These are phyloP conservation scores for Zoanthus gigantus DNA, from an alignment of 92 coral and sea anemone species.

Conservation along the genomic window DNA sequence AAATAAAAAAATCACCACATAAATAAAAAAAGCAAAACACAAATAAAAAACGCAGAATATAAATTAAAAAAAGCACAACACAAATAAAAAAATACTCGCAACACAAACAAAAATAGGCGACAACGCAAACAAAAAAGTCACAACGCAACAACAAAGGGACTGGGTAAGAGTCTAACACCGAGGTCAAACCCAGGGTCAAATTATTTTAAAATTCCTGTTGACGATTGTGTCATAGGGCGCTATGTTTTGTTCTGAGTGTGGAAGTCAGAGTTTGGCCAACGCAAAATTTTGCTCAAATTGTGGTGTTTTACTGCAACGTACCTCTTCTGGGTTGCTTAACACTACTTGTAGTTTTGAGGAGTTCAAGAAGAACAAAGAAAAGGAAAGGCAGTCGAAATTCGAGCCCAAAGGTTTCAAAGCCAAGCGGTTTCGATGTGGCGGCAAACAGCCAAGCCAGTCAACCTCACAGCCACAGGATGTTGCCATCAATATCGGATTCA, in stretches of 20 bases:
- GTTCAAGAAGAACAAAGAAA: constrained; percentile 61
- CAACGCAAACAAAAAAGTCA: too few relatives aligned
- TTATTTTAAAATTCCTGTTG: too few relatives aligned
- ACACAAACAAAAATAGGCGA: too few relatives aligned
- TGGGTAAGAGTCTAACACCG: not conserved
- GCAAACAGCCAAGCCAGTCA: not conserved
- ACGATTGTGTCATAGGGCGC: constrained; percentile 3
- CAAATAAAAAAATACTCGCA: constrained; percentile 21
- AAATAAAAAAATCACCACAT: constrained; percentile 1
- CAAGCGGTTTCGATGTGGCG: constrained; percentile 39
- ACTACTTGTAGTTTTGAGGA: constrained; percentile 55
- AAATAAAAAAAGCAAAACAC: not conserved
- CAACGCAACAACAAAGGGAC: too few relatives aligned
- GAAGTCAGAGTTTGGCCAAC: constrained; percentile 13
- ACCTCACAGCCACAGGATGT: constrained; percentile 47
- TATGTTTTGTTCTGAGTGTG: constrained; percentile 57
- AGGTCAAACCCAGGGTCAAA: not conserved
- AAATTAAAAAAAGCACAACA: constrained; percentile 19
- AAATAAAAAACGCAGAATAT: too few relatives aligned
- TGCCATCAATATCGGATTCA: constrained; percentile 64
- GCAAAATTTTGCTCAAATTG: constrained; percentile 59
- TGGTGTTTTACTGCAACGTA: constrained; percentile 20
- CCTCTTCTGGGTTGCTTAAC: not conserved
- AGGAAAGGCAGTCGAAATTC: constrained; percentile 65
- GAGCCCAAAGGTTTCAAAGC: constrained; percentile 52